Evolutionary conservation across 2,888 invertebrate genomes (phyloP).

Genomic region (Monopis laevigella): DNA sequence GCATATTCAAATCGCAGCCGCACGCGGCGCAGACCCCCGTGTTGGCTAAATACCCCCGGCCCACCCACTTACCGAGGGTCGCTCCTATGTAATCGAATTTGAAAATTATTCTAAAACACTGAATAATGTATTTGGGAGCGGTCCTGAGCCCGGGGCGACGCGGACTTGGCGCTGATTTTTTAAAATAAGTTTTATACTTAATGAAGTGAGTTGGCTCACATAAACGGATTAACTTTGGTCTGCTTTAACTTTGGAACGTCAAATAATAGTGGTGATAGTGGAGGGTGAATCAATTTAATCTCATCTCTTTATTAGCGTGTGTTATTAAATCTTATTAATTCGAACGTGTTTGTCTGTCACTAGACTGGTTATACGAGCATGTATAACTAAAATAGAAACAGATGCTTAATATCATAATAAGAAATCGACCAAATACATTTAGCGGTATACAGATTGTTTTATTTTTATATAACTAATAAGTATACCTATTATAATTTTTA

Average conservation of each 20-base stretch:
- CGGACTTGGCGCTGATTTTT: conserved; percentile 52
- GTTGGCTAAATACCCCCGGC: conserved; percentile 67
- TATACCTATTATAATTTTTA: no score
- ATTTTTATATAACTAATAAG: no score
- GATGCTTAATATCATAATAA: no score
- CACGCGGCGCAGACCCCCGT: conserved; percentile 62
- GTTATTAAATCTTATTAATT: no score
- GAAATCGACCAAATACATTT: no score
- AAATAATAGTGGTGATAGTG: no score
- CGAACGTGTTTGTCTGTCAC: no score
- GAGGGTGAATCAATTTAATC: no score
- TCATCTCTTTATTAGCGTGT: no score
- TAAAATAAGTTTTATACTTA: conserved; percentile 68
- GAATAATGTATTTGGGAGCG: conserved; percentile 65
- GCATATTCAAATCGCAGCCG: conserved; percentile 66
- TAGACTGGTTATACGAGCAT: no score
- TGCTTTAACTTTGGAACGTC: conserved; percentile 60
- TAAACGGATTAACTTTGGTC: conserved; percentile 66
- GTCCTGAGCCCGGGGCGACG: conserved; percentile 53
- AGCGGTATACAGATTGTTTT: no score
- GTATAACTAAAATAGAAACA: no score
- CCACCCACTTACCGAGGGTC: conserved; percentile 64
- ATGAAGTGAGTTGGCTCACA: conserved; percentile 67
- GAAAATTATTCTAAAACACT: conserved; percentile 69
- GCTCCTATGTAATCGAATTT: conserved; percentile 68